Percentiles rank a stretch among this genome's conserved stretches.
Conservation (phyloP, 37 sponge, comb jelly and placozoan genomes). For the Cladorhizidae sp. region DNA sequence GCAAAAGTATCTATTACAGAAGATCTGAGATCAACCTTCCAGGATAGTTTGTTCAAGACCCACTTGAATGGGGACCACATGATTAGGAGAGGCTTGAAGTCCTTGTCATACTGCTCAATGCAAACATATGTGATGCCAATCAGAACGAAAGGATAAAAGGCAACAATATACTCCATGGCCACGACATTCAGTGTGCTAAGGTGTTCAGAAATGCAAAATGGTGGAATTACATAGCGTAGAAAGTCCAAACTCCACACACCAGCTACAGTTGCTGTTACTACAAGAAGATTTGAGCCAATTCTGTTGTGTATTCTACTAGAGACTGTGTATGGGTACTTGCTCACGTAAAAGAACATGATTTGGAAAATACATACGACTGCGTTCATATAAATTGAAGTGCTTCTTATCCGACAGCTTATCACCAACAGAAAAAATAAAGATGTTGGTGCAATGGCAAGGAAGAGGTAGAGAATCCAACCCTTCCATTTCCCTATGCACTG, state of each 20-base stretch:
- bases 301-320: no score
- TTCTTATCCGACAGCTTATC: neutral
- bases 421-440: conserved; percentile 22
- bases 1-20: conserved; percentile 4
- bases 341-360: neutral
- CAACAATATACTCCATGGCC: conserved; percentile 31
- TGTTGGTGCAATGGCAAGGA: conserved; percentile 5
- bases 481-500: neutral
- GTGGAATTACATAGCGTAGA: conserved; percentile 20
- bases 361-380: neutral
- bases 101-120: conserved; percentile 21
- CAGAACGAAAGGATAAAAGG: conserved; percentile 50
- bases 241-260: conserved; percentile 55
- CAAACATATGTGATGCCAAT: neutral
- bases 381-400: neutral
- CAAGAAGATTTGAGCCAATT: neutral
- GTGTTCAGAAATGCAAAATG: conserved; percentile 25
- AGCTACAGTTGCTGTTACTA: neutral
- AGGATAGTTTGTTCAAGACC: neutral
- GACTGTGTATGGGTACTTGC: neutral
- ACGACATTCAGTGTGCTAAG: conserved; percentile 13
- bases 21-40: conserved; percentile 1
- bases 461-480: neutral
- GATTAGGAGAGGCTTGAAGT: conserved; percentile 2
- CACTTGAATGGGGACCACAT: conserved; percentile 20